Evolutionary conservation across 2,113 vertebrate genomes (phyloP).

Genomic region (Peucedramus taeniatus): DNA sequence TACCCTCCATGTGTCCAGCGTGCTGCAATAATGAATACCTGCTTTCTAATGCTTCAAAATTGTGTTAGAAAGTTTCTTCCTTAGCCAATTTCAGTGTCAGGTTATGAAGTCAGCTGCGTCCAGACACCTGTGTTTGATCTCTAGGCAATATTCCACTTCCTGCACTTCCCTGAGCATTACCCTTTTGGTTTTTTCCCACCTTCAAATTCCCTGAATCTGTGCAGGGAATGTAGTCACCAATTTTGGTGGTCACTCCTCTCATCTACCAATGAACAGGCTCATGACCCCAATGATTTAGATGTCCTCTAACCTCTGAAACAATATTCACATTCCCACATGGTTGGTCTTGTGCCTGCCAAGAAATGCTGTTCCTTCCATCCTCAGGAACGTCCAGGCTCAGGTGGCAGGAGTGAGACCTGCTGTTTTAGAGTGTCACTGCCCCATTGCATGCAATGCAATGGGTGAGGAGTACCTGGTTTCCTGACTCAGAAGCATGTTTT

Average conservation of each 20-base stretch:
- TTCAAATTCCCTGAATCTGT: not conserved
- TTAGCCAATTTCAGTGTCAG: not conserved
- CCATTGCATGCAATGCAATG: rapidly evolving
- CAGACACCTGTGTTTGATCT: not conserved
- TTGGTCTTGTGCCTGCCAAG: not conserved
- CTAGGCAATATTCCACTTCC: not conserved
- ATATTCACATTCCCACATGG: not conserved
- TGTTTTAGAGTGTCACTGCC: not conserved
- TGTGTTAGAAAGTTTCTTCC: not conserved
- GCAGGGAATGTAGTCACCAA: not conserved
- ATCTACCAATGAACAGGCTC: not conserved
- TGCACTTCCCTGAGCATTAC: not conserved
- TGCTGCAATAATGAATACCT: not conserved
- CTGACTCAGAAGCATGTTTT: not conserved
- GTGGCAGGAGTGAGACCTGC: not conserved
- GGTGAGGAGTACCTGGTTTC: not conserved
- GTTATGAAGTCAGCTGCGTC: not conserved
- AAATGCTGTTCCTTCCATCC: not conserved
- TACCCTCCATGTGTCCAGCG: rapidly evolving
- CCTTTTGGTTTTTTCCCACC: not conserved
- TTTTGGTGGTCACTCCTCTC: not conserved
- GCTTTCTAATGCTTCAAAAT: not conserved
- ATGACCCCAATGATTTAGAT: not conserved
- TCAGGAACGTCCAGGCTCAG: too few relatives aligned
- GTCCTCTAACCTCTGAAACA: not conserved